phyloP scores from a whole-genome alignment of 2,113 vertebrate species.

The Pitta sordida region DNA sequence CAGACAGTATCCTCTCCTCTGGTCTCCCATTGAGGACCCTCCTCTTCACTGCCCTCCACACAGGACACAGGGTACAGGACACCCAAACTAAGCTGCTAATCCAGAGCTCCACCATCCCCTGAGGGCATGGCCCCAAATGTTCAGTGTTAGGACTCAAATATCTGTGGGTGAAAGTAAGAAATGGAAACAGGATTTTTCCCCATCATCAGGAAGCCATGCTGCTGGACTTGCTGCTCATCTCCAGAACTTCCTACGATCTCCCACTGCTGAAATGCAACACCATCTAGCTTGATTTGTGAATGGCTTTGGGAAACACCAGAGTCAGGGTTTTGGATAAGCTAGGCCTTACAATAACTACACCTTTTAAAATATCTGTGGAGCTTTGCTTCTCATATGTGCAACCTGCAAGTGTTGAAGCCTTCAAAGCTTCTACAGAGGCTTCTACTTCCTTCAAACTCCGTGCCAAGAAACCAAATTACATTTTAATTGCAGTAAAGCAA shows the following conservation, averaged over 20 bases:
- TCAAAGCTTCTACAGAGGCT: background rate
- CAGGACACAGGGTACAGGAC: background rate
- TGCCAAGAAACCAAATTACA: background rate
- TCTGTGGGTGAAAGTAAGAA: background rate
- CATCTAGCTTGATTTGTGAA: background rate
- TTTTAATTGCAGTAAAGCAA: background rate
- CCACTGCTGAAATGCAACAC: background rate
- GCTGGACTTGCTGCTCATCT: background rate
- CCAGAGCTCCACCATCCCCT: background rate
- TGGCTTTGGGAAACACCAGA: background rate
- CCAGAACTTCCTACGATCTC: background rate
- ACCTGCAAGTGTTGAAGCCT: background rate
- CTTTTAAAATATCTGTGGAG: background rate
- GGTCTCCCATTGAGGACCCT: background rate
- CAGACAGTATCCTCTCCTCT: background rate
- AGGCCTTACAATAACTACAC: background rate
- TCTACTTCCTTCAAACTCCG: background rate
- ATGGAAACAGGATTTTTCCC: background rate
- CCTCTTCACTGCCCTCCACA: background rate
- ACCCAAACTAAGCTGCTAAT: background rate
- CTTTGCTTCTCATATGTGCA: background rate
- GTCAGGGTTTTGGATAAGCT: background rate
- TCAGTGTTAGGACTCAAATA: background rate
- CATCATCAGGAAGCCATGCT: rapidly evolving
- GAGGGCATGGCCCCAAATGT: background rate